Conservation (phyloP, 2,113 vertebrate genomes). For the Alces alces region DNA sequence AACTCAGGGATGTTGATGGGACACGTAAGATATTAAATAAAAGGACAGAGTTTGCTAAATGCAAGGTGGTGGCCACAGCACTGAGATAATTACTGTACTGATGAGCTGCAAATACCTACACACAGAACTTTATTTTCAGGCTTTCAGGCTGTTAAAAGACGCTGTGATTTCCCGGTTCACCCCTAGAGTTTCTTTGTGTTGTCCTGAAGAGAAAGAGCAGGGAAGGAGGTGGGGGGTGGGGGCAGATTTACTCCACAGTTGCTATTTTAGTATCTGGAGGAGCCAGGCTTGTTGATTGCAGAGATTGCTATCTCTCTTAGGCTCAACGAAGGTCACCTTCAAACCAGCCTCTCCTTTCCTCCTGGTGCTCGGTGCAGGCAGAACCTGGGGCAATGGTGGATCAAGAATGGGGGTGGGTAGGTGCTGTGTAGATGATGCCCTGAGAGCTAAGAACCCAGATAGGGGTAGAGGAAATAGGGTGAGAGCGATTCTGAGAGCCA, state of each 20-base stretch:
- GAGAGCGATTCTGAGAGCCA: neutral
- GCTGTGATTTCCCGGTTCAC: conserved; percentile 68
- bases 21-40: neutral
- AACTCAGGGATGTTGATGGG: neutral
- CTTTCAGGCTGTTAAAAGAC: conserved; percentile 49
- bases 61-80: neutral
- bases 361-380: conserved; percentile 7
- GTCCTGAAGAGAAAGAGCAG: conserved; percentile 59
- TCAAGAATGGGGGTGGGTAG: neutral
- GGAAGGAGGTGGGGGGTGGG: neutral
- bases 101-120: neutral
- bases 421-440: neutral
- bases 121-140: conserved; percentile 39
- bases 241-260: conserved; percentile 69
- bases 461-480: neutral
- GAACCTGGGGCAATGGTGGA: neutral
- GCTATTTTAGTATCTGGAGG: conserved; percentile 79
- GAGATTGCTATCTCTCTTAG: conserved; percentile 78
- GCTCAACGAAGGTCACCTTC: conserved; percentile 80
- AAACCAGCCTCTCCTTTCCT: conserved; percentile 66
- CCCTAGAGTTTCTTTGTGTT: conserved; percentile 65
- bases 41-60: conserved; percentile 12
- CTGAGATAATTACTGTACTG: conserved; percentile 33
- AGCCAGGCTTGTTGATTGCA: conserved; percentile 80
- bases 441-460: neutral